Conservation (phyloP, 2,113 vertebrate species). For the Ceyx melanurus region DNA sequence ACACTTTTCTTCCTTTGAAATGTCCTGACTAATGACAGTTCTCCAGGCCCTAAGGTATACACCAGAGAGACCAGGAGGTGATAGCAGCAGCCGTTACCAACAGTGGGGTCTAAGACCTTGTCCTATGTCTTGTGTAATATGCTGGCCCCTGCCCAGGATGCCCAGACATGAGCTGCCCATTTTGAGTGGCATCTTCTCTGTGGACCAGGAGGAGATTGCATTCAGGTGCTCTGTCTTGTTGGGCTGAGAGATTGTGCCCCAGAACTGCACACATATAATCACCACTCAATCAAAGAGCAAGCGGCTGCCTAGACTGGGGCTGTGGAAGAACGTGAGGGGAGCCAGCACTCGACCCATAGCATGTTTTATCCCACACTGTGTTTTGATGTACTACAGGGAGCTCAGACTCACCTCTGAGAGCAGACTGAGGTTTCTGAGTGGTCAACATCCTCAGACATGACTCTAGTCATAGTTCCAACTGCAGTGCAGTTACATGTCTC, state of each 20-base stretch:
- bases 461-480: background rate
- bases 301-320: background rate
- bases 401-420: background rate
- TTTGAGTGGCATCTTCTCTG: background rate
- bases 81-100: background rate
- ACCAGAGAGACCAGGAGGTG: background rate
- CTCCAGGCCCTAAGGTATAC: background rate
- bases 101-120: background rate
- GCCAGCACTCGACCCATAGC: fast-evolving
- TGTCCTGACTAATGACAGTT: background rate
- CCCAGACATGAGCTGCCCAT: background rate
- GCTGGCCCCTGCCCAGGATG: background rate
- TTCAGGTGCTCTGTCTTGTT: background rate
- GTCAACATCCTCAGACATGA: fast-evolving
- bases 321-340: fast-evolving
- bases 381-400: background rate
- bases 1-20: background rate
- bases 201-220: background rate
- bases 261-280: fast-evolving
- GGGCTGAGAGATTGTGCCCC: background rate
- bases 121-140: background rate
- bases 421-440: background rate
- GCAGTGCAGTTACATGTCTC: background rate
- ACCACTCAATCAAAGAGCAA: background rate
- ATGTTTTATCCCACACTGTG: background rate